Evolutionary conservation across 2,113 vertebrate genomes (phyloP), one percentile per base, ranked within the genome.

Genomic region (Brachirus orientalis): DNA sequence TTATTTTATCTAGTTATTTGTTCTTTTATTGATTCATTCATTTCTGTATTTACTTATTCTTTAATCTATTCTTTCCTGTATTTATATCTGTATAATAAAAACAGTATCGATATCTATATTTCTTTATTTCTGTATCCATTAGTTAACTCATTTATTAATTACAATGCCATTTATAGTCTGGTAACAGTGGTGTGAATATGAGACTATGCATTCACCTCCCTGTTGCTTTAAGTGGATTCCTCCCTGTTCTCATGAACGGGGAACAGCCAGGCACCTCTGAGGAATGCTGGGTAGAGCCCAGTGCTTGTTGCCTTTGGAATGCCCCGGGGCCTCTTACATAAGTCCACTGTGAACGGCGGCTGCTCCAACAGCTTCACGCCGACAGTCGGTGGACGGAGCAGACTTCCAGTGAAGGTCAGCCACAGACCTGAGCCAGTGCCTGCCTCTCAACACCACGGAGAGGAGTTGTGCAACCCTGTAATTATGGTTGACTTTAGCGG

Each of bases 281-380:
- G 81, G 87, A 86, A 90, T 89, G 83, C 80, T 79, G 79, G 79
- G 75, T 78, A 88, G 20, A 82, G 60, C 72, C 60, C 61, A 8
- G 19, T 60, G 82, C 77, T 82, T 60, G 67, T 63, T 80, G 82
- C 55, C 62, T 75, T 66, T 67, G 81, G 73, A 86, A 75, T 77
- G 56, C 69, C 72, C 72, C 56, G 0, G 44, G 77, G 77, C 67
- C 79, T 73, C 76, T 90, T 86, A 79, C 63, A 51, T 83, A 86
- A 89, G 53, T 10, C 63, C 50, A 63, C 14, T 38, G 19, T 3
- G 50, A 38, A 20, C 53, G 6, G 14, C 10, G 16, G 73, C 46
- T n/a, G 63, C 74, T 62, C 47, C 35, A 3, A 50, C 60, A 28
- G 66, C 36, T 19, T 19, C 68, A 53, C 55, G 52, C 8, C 33